A percentile compares a stretch with the other conserved stretches of the same genome.
Evolutionary conservation across 2,888 invertebrate species (phyloP).

Genomic region (Schizotus pectinicornis): DNA sequence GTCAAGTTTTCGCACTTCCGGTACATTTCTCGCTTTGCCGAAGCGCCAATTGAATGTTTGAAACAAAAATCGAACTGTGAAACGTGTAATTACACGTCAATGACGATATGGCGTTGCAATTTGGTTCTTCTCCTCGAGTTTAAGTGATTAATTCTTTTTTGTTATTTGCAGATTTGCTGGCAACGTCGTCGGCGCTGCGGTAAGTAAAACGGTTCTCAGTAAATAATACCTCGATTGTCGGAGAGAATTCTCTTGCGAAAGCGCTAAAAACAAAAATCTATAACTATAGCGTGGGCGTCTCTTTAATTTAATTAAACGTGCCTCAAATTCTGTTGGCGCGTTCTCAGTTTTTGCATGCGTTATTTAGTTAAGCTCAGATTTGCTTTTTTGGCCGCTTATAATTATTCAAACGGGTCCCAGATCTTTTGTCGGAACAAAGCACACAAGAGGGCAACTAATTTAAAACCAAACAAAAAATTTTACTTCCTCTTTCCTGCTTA

Average conservation of each 20-base stretch:
- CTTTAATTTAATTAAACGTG: conserved; percentile 6
- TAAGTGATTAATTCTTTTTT: conserved; percentile 21
- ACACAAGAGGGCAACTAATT: neutral
- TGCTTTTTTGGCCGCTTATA: neutral
- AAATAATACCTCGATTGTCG: no score
- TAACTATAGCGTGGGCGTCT: neutral
- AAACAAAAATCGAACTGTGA: conserved; percentile 11
- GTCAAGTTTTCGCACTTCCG: conserved; percentile 23
- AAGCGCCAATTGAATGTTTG: neutral
- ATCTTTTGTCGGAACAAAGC: neutral
- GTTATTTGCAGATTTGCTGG: conserved; percentile 7
- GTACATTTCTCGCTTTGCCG: conserved; percentile 13
- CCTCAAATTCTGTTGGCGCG: neutral
- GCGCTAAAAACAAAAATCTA: no score
- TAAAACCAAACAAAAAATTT: neutral
- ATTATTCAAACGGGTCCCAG: neutral
- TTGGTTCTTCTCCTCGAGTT: no score
- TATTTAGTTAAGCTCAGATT: no score
- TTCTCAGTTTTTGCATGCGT: neutral
- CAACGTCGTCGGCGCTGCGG: conserved; percentile 3
- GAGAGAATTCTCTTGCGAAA: no score
- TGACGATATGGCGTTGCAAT: conserved; percentile 18
- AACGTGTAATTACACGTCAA: conserved; percentile 9
- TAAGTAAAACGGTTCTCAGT: conserved; percentile 9
- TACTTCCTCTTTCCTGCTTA: no score